Base-by-base conservation (phyloP, 2,113 vertebrate genomes). In the Amblyopsis rosae region DNA sequence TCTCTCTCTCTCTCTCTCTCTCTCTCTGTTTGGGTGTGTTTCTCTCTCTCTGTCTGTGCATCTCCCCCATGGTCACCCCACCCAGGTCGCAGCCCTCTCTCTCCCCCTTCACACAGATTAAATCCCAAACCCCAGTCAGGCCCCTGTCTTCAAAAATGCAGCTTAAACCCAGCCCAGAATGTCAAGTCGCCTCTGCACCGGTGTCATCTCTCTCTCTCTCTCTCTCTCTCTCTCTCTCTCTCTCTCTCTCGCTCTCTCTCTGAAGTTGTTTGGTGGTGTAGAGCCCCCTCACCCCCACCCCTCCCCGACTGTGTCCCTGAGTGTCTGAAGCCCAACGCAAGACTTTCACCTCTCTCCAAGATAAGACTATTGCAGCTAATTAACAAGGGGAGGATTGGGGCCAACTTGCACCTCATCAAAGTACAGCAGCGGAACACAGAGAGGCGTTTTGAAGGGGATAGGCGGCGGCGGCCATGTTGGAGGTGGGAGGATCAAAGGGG, bases 401-500 rank as follows among this genome's bases (percentile, higher is more conserved):
- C 65, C 69, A 75, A 70, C 77, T 83, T 65, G 81, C 81, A 75
- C 49, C 76, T 55, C 80, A 85, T 90, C 84, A 88, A 83, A 86
- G 81, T 63, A 13, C 63, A 12, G 71, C 81, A 75, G 74, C 75
- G 58, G 79, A 77, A 80, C 50, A 65, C 71, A 65, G 61, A 78
- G 72, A 83, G 78, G 77, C 75, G 65, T 76, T 87, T 82, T 84
- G 72, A 66, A 80, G 45, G 41, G 11, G 59, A 16, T 62, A 66
- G 66, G 59, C 65, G 0, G 55, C 67, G 72, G 66, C 59, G 72
- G 70, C 67, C 65, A 54, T 82, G 65, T 60, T 81, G 59, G 69
- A 73, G 73, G 83, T 81, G 80, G 76, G 79, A 79, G 78, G 80
- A 84, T 90, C 81, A 90, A 90, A 89, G 83, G 75, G 26, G 71